These are phyloP conservation scores for Drosophila algonquin DNA, from an alignment of 2,888 invertebrate genomes.

Conservation along the genomic window DNA sequence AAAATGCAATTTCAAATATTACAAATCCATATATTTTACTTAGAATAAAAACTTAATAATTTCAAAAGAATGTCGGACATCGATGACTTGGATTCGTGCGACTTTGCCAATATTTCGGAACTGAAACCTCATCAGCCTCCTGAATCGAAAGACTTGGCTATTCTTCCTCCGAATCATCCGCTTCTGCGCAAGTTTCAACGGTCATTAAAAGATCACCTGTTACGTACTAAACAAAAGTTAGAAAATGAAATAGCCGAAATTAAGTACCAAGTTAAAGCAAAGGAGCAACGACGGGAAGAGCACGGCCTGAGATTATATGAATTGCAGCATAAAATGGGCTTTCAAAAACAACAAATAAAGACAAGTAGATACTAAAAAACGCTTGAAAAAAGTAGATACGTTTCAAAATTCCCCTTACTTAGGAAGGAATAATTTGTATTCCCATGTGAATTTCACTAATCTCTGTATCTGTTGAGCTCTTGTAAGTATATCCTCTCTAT, in stretches of 20 bases:
- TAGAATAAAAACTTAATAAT: not conserved
- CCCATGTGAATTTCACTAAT: too few relatives aligned
- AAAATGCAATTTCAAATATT: not conserved
- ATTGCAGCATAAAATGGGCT: slow-evolving; percentile 84
- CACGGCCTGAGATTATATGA: slow-evolving; percentile 84
- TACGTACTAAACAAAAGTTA: slow-evolving; percentile 87
- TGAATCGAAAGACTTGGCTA: slow-evolving; percentile 57
- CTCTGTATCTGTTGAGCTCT: too few relatives aligned
- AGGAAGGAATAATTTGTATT: too few relatives aligned
- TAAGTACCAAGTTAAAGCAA: slow-evolving; percentile 84
- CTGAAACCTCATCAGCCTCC: slow-evolving; percentile 8
- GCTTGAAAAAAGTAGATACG: too few relatives aligned
- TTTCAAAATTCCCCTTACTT: too few relatives aligned
- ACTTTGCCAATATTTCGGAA: slow-evolving; percentile 44
- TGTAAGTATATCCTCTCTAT: too few relatives aligned
- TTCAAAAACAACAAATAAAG: too few relatives aligned
- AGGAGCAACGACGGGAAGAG: slow-evolving; percentile 81
- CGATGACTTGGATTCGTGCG: slow-evolving; percentile 45
- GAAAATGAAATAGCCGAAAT: slow-evolving; percentile 88
- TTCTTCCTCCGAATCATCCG: slow-evolving; percentile 89
- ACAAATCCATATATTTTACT: not conserved
- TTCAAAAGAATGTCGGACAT: slow-evolving; percentile 38
- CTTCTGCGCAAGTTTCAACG: slow-evolving; percentile 90
- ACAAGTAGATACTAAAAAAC: too few relatives aligned
- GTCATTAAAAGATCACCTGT: slow-evolving; percentile 87